Percentiles rank a stretch among this genome's conserved stretches.
phyloP scores from a whole-genome alignment of 1,140 invertebrate species.

The Drosophila sulfurigaster region DNA sequence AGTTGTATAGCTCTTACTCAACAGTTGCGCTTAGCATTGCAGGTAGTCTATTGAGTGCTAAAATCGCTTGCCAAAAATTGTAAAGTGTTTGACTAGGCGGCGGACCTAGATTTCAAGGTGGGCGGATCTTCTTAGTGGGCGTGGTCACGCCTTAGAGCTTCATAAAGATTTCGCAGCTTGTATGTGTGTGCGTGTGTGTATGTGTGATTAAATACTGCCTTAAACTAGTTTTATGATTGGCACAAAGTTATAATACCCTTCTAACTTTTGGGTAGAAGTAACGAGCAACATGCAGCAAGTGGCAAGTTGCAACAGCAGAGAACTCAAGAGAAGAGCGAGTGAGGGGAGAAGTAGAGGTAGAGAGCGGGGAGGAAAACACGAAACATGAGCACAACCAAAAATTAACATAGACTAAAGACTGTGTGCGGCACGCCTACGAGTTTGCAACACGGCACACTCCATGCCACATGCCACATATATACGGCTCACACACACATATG shows the following conservation, averaged over 20 bases:
- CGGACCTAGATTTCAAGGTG: no score
- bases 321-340: not conserved
- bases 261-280: not conserved
- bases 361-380: slow-evolving; percentile 22
- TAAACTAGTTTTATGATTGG: no score
- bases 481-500: not conserved
- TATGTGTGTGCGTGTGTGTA: no score
- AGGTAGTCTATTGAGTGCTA: no score
- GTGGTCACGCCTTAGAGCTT: no score
- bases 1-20: no score
- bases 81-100: no score
- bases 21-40: no score
- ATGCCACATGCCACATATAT: slow-evolving; percentile 29
- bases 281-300: slow-evolving; percentile 28
- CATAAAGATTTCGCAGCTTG: no score
- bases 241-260: not conserved
- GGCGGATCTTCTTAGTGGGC: no score
- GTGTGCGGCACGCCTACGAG: slow-evolving; percentile 59
- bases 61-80: no score
- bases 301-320: slow-evolving; percentile 26
- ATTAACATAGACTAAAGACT: slow-evolving; percentile 74
- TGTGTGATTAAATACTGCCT: no score
- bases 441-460: slow-evolving; percentile 44
- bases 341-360: not conserved
- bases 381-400: slow-evolving; percentile 64